Evolutionary conservation across 2,113 vertebrate genomes (phyloP), one percentile per base, ranked within the genome.

Genomic region (Physeter macrocephalus): DNA sequence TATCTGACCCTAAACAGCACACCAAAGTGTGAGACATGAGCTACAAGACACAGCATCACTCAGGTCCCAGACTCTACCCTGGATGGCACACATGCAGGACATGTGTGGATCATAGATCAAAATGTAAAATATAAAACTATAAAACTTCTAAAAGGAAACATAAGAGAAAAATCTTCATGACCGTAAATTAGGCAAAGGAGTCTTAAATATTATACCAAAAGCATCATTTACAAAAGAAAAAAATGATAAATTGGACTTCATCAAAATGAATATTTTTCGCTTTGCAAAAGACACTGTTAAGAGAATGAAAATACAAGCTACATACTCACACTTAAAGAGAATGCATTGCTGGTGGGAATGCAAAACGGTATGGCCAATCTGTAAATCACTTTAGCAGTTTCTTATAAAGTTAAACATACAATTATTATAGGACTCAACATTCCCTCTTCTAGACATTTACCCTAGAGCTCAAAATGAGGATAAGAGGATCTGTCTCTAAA

Each of bases 241-340:
- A 74, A 52, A 34, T 67, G 59, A 59, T 59, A 84, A 93, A 88
- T 67, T 87, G 13, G 27, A 61, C 77, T 49, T 93, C 27, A 82
- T 66, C 14, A 88, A 95, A 83, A 74, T 82, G 77, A 88, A 69
- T 94, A 31, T 71, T 36, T 80, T 90, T 94, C 85, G n/a, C 36
- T 59, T 93, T 93, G 29, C 43, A 41, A 84, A 69, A 78, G 69
- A 71, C 36, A 34, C 66, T 59, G 29, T 49, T 93, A 57, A 64
- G 43, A 90, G 43, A 71, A 90, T 59, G 36, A 86, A 90, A 78
- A 64, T 64, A 34, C 11, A 66, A 82, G n/a, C 74, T 91, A 82
- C 15, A 77, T 46, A 49, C 13, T 80, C 77, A 31, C 17, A 12
- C 18, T 77, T 43, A 18, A 18, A 90, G 31, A 85, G 31, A 72